A percentile compares a stretch with the other conserved stretches of the same genome.
Conservation (phyloP, 2,888 invertebrate genomes). For the Ichneumon xanthorius region DNA sequence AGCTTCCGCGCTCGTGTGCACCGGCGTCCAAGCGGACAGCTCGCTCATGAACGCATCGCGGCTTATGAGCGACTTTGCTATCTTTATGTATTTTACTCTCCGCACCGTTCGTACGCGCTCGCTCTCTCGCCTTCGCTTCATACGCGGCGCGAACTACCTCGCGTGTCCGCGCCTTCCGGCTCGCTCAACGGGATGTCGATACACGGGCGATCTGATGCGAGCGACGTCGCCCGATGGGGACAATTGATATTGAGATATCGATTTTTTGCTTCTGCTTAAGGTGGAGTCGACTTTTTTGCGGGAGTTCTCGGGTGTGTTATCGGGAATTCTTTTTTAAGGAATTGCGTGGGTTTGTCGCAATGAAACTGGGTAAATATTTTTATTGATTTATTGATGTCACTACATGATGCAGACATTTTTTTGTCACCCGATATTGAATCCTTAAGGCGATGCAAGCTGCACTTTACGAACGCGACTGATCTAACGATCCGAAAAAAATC, state of each 20-base stretch:
- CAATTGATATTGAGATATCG: background rate
- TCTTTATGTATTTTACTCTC: slow-evolving; percentile 26
- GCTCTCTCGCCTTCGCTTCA: slow-evolving; percentile 17
- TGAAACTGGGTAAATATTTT: too few species aligned
- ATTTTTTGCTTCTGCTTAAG: background rate
- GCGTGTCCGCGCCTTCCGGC: background rate
- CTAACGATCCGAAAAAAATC: too few species aligned
- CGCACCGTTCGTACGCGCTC: background rate
- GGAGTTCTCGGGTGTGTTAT: too few species aligned
- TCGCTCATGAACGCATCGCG: slow-evolving; percentile 25
- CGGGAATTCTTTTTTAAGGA: too few species aligned
- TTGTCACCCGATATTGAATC: too few species aligned
- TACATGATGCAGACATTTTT: too few species aligned
- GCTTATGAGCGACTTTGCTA: slow-evolving; percentile 58
- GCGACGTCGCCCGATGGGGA: background rate
- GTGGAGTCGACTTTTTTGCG: too few species aligned
- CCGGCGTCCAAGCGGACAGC: slow-evolving; percentile 52
- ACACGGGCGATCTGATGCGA: background rate
- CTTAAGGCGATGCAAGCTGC: too few species aligned
- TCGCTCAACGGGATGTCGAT: slow-evolving; percentile 24
- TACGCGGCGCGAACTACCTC: slow-evolving; percentile 8
- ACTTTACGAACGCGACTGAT: too few species aligned
- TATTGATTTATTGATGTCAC: too few species aligned
- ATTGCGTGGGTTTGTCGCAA: too few species aligned
- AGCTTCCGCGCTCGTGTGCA: slow-evolving; percentile 60